Conservation (phyloP, 2,888 invertebrate species). For the Drosophila pseudotakahashii region DNA sequence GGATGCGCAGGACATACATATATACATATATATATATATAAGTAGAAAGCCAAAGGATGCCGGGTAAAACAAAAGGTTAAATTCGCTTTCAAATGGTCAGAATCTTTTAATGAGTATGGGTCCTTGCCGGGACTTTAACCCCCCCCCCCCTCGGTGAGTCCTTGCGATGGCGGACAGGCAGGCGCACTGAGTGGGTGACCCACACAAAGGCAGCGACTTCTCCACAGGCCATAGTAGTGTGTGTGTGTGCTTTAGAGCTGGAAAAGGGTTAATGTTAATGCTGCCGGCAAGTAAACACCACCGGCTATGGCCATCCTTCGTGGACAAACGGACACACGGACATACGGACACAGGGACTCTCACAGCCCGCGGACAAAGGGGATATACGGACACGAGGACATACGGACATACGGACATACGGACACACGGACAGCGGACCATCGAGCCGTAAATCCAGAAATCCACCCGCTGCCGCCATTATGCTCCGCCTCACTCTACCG, state of each 20-base stretch:
- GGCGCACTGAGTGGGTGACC: slow-evolving; percentile 74
- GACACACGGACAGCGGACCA: slow-evolving; percentile 52
- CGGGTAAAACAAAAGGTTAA: slow-evolving; percentile 80
- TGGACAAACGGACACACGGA: slow-evolving; percentile 55
- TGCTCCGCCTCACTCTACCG: slow-evolving; percentile 11
- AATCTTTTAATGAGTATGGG: slow-evolving; percentile 79
- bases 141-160: neutral
- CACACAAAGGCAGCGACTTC: slow-evolving; percentile 42
- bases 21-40: slow-evolving; percentile 14
- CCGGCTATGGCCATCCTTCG: slow-evolving; percentile 73
- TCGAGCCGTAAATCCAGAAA: slow-evolving; percentile 41
- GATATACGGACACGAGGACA: slow-evolving; percentile 27
- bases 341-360: slow-evolving; percentile 47
- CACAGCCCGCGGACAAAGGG: slow-evolving; percentile 45
- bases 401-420: slow-evolving; percentile 43
- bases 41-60: slow-evolving; percentile 19
- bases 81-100: slow-evolving; percentile 83
- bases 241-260: slow-evolving; percentile 15
- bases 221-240: neutral
- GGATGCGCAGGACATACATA: slow-evolving; percentile 28
- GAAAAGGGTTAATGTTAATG: slow-evolving; percentile 82
- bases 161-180: slow-evolving; percentile 71
- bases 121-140: slow-evolving; percentile 49
- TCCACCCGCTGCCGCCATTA: slow-evolving; percentile 74
- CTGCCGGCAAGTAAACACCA: slow-evolving; percentile 81